Evolutionary conservation across 92 coral and sea anemone species (phyloP).

Genomic region (Parazoanthus darwini): DNA sequence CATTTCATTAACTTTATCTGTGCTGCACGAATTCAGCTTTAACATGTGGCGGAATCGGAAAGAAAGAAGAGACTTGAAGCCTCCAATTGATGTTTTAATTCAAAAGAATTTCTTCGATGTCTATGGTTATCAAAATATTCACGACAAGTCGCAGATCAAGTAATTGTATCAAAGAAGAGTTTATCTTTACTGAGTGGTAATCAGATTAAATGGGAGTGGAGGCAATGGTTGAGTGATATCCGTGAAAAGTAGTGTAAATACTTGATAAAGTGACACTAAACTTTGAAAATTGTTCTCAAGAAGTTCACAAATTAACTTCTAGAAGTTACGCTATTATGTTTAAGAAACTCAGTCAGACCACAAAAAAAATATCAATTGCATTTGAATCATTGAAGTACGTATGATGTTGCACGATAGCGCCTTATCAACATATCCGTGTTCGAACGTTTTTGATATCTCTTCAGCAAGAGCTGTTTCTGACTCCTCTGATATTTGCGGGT

Average conservation of each 20-base stretch:
- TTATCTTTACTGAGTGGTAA: constrained; percentile 27
- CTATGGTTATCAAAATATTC: constrained; percentile 26
- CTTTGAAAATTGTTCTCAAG: constrained; percentile 7
- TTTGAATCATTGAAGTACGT: background rate
- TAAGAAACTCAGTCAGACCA: background rate
- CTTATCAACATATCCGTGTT: constrained; percentile 31
- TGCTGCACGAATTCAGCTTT: background rate
- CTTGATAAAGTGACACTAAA: constrained; percentile 37
- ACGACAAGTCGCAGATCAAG: constrained; percentile 22
- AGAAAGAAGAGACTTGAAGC: background rate
- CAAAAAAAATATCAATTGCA: constrained; percentile 25
- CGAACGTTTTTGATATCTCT: constrained; percentile 23
- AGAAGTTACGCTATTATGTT: constrained; percentile 35
- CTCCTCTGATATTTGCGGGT: constrained; percentile 46
- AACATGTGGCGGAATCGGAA: constrained; percentile 15
- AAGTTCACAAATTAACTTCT: constrained; percentile 29
- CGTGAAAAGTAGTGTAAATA: constrained; percentile 30
- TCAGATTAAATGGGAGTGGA: constrained; percentile 44
- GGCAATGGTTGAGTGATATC: constrained; percentile 21
- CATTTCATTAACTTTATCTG: constrained; percentile 20
- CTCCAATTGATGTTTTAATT: constrained; percentile 14
- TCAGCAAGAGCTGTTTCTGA: constrained; percentile 20
- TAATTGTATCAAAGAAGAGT: constrained; percentile 26
- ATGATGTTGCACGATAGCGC: constrained; percentile 15
- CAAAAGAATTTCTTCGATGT: constrained; percentile 25